Percentiles rank a stretch among this genome's conserved stretches.
These are phyloP conservation scores for Cephus pygmeus DNA, from an alignment of 2,888 invertebrate species.

Conservation along the genomic window DNA sequence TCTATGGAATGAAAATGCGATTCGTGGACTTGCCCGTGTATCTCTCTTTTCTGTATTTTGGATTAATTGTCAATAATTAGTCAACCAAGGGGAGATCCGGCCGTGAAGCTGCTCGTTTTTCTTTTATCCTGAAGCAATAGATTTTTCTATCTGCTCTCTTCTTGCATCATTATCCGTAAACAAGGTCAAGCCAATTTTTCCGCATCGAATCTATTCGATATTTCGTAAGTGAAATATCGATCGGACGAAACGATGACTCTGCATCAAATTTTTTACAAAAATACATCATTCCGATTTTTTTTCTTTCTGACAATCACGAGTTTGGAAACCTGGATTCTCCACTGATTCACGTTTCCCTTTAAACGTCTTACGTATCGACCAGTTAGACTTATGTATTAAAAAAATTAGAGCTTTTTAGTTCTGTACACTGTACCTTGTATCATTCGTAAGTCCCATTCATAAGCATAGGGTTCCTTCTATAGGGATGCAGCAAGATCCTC, in stretches of 20 bases:
- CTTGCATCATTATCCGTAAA: background rate
- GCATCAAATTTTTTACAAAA: background rate
- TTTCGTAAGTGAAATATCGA: background rate
- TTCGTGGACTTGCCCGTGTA: background rate
- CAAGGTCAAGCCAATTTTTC: background rate
- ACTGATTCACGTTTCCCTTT: background rate
- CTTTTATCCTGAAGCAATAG: background rate
- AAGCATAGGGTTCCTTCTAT: background rate
- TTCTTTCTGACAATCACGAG: background rate
- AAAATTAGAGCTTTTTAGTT: background rate
- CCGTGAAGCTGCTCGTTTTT: background rate
- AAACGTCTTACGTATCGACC: background rate
- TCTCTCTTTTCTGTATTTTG: background rate
- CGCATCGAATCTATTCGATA: background rate
- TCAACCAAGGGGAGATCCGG: background rate
- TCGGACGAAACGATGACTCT: background rate
- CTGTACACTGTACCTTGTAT: background rate
- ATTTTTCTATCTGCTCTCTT: background rate
- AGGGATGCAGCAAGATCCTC: background rate
- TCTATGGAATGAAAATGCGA: slow-evolving; percentile 2
- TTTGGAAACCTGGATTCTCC: background rate
- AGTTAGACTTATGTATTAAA: background rate
- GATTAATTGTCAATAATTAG: slow-evolving; percentile 7
- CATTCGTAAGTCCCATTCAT: background rate
- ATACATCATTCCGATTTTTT: slow-evolving; percentile 1